Conservation (phyloP, 2,888 invertebrate species). For the Empis livida region DNA sequence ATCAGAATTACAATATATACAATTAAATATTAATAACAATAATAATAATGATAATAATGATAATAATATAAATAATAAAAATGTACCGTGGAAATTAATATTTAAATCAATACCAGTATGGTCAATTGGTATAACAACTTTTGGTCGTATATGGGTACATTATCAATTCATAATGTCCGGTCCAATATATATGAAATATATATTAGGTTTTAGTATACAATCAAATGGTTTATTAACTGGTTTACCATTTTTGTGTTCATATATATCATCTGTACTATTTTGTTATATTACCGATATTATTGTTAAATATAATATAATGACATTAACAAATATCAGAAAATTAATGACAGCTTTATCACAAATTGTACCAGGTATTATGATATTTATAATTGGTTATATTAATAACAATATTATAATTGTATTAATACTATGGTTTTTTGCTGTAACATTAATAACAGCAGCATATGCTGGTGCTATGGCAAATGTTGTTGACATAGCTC, state of each 20-base stretch:
- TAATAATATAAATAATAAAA: too few relatives aligned
- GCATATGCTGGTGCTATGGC: constrained; percentile 65
- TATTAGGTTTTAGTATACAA: constrained; percentile 53
- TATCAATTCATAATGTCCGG: constrained; percentile 59
- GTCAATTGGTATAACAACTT: constrained; percentile 59
- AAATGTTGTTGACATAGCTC: constrained; percentile 62
- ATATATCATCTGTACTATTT: constrained; percentile 54
- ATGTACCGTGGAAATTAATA: constrained; percentile 52
- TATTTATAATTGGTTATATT: constrained; percentile 49
- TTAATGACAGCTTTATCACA: constrained; percentile 54
- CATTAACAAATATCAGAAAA: constrained; percentile 51
- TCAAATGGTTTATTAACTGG: constrained; percentile 56
- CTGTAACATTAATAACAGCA: constrained; percentile 56
- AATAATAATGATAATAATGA: too few relatives aligned
- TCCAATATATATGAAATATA: constrained; percentile 56
- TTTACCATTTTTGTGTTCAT: constrained; percentile 55
- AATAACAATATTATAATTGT: constrained; percentile 45
- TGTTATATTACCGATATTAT: constrained; percentile 55
- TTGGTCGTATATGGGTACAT: constrained; percentile 63
- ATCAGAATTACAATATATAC: constrained; percentile 51
- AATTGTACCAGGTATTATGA: constrained; percentile 52
- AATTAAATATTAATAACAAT: constrained; percentile 44
- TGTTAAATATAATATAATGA: constrained; percentile 43
- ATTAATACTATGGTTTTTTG: constrained; percentile 51
- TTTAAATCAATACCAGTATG: constrained; percentile 51